A percentile compares a stretch with the other conserved stretches of the same genome.
These are phyloP conservation scores for Lithosia quadra DNA, from an alignment of 2,888 invertebrate species.

Conservation along the genomic window DNA sequence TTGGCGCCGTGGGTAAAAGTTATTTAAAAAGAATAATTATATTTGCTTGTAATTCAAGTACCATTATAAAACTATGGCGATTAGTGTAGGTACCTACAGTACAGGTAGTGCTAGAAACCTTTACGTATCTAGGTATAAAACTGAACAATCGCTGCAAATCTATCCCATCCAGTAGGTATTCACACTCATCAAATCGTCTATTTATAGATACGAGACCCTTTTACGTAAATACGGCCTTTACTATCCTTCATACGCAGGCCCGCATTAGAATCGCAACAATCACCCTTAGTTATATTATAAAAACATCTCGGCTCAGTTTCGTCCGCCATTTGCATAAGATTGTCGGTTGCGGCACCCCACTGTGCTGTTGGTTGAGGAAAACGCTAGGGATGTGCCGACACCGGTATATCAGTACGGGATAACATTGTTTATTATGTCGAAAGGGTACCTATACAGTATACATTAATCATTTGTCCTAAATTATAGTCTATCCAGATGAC, in stretches of 20 bases:
- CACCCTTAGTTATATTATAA: conserved; percentile 48
- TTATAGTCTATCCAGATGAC: too few relatives aligned
- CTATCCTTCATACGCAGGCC: conserved; percentile 47
- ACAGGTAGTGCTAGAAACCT: too few relatives aligned
- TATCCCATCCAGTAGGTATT: conserved; percentile 13
- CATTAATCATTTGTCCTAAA: too few relatives aligned
- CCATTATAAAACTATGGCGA: too few relatives aligned
- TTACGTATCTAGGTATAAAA: too few relatives aligned
- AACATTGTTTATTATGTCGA: conserved; percentile 21
- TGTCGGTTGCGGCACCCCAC: conserved; percentile 48
- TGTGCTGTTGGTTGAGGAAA: conserved; percentile 37
- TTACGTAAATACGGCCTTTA: conserved; percentile 45
- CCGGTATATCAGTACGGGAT: conserved; percentile 25
- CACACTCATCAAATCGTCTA: conserved; percentile 16
- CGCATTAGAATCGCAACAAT: conserved; percentile 60
- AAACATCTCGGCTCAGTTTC: conserved; percentile 52
- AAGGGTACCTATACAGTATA: neutral
- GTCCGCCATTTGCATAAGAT: conserved; percentile 59
- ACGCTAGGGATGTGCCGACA: conserved; percentile 39
- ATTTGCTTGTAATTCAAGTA: too few relatives aligned
- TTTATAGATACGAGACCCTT: conserved; percentile 32
- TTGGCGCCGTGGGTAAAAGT: too few relatives aligned
- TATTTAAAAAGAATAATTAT: too few relatives aligned
- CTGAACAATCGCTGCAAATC: conserved; percentile 7
- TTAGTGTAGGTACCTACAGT: too few relatives aligned